Evolutionary conservation across 2,113 vertebrate species (phyloP).

Genomic region (Struthio camelus): DNA sequence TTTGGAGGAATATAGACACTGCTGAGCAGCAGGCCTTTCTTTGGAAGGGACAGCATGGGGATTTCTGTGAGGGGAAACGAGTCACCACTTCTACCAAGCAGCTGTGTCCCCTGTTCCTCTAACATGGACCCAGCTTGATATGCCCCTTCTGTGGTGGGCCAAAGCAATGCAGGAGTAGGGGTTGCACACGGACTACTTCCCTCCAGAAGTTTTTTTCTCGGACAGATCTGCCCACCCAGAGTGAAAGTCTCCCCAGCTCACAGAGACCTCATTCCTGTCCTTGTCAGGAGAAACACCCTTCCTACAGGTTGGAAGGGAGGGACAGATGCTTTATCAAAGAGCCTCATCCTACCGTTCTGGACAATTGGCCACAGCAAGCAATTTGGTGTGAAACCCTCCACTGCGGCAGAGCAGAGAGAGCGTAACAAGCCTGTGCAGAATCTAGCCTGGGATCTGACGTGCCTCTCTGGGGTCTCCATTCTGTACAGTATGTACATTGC

Average conservation of each 20-base stretch:
- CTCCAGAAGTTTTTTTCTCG: not conserved
- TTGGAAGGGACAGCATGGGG: not conserved
- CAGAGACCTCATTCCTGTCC: not conserved
- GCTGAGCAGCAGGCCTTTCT: not conserved
- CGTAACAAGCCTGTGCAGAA: not conserved
- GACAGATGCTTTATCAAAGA: not conserved
- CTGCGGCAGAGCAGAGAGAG: not conserved
- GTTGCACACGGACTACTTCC: not conserved
- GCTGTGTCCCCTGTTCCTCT: not conserved
- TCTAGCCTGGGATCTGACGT: not conserved
- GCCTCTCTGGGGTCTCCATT: not conserved
- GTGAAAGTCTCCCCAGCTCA: not conserved
- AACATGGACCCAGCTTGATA: too few relatives aligned
- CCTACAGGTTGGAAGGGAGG: not conserved
- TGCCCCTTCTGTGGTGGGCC: too few relatives aligned
- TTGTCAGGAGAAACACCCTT: not conserved
- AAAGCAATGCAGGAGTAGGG: not conserved
- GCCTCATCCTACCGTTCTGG: rapidly evolving
- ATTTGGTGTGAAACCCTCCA: not conserved
- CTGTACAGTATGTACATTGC: constrained; percentile 38
- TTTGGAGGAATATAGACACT: not conserved
- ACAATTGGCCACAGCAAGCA: not conserved
- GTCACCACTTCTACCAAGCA: not conserved
- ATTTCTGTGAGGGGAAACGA: not conserved
- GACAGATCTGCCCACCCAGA: not conserved